Percentiles rank a stretch among this genome's conserved stretches.
These are phyloP conservation scores for Thaleichthys pacificus DNA, from an alignment of 2,797 vertebrate species.

Conservation along the genomic window DNA sequence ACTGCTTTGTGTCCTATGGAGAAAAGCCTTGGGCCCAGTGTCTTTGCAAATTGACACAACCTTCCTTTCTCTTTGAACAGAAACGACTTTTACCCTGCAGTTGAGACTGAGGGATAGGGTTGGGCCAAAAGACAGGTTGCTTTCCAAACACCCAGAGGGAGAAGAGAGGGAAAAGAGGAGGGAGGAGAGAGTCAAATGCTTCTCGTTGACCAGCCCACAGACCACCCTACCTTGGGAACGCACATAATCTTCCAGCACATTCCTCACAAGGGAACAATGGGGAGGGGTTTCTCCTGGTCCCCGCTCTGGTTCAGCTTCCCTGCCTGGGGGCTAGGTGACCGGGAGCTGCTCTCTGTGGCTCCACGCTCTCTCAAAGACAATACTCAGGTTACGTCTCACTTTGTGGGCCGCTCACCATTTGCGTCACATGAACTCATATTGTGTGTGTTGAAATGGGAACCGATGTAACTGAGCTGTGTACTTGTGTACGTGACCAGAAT, in stretches of 20 bases:
- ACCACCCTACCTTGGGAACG: slow-evolving; percentile 27
- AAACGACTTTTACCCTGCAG: neutral
- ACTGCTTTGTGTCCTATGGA: slow-evolving; percentile 9
- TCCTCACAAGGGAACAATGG: slow-evolving; percentile 18
- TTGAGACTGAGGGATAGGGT: neutral
- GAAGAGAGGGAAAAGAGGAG: neutral
- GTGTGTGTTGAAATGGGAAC: slow-evolving; percentile 12
- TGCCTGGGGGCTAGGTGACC: slow-evolving; percentile 3
- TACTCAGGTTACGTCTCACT: neutral
- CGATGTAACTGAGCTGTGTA: slow-evolving; percentile 6
- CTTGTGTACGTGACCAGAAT: no score
- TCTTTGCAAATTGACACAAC: slow-evolving; percentile 10
- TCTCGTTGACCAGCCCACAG: neutral
- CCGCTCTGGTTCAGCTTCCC: neutral
- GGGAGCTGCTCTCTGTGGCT: neutral
- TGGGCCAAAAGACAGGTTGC: neutral
- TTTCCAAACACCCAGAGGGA: neutral
- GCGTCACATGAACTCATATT: neutral
- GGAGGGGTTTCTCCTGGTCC: neutral
- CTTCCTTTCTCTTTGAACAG: slow-evolving; percentile 3
- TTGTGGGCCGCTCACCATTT: neutral
- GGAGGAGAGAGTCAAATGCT: neutral
- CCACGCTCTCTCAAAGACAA: neutral
- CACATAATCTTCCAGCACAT: slow-evolving; percentile 10
- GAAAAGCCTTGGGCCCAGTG: slow-evolving; percentile 21